phyloP scores from a whole-genome alignment of 2,113 vertebrate species.

The Varanus salvator region DNA sequence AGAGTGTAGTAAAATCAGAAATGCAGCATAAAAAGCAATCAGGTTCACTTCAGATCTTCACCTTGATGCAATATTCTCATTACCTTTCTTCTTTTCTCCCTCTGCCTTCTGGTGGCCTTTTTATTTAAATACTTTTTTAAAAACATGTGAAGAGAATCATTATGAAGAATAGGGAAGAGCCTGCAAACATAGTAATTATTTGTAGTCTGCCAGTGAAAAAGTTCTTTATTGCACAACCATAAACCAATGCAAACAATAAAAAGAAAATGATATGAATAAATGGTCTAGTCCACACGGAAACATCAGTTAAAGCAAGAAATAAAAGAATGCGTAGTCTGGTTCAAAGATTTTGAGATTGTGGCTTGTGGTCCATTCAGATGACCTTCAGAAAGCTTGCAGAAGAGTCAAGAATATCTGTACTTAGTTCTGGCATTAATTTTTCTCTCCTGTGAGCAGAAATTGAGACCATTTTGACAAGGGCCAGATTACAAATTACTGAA shows the following conservation, averaged over 20 bases:
- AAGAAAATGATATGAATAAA: neutral
- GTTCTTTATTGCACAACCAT: neutral
- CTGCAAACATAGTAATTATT: neutral
- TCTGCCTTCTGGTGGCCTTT: slow-evolving; percentile 27
- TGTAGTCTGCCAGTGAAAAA: neutral
- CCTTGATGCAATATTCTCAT: neutral
- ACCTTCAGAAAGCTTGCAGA: no score
- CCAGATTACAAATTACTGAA: no score
- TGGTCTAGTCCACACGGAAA: neutral
- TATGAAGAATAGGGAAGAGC: slow-evolving; percentile 6
- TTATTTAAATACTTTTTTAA: neutral
- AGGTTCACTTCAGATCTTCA: slow-evolving; percentile 12
- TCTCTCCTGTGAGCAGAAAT: no score
- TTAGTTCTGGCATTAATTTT: no score
- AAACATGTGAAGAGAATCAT: slow-evolving; percentile 2
- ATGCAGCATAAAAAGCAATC: neutral
- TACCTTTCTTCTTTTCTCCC: neutral
- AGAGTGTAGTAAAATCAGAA: neutral
- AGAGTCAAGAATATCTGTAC: no score
- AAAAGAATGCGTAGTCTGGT: no score
- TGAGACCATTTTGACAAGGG: no score
- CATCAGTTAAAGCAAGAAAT: no score
- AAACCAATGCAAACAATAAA: neutral
- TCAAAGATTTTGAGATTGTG: no score
- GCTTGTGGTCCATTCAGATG: no score